A percentile compares a stretch with the other conserved stretches of the same genome.
Conservation (phyloP, 2,113 vertebrate genomes). For the Pardalotus punctatus region DNA sequence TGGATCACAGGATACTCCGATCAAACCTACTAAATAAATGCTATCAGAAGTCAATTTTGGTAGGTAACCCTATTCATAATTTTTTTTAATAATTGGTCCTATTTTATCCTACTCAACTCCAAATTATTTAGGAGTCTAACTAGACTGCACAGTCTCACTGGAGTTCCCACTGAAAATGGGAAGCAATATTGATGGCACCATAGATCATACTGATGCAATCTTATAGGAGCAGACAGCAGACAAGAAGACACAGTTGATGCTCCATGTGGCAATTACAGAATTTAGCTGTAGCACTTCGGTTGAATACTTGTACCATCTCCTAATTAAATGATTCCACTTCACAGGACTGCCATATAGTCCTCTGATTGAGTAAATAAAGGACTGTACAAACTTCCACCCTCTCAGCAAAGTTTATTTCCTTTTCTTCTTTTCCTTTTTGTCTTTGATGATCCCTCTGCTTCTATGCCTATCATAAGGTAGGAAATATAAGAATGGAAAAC, state of each 20-base stretch:
- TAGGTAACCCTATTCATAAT: not conserved
- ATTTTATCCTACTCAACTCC: not conserved
- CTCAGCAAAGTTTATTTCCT: not conserved
- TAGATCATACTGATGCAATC: not conserved
- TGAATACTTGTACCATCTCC: slow-evolving; percentile 48
- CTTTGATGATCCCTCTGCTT: not conserved
- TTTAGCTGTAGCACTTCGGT: slow-evolving; percentile 30
- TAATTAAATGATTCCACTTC: slow-evolving; percentile 63
- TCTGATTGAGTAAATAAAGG: slow-evolving; percentile 39
- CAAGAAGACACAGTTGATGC: slow-evolving; percentile 38
- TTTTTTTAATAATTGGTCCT: not conserved
- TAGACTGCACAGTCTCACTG: not conserved
- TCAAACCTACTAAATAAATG: not conserved
- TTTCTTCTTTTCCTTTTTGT: not conserved
- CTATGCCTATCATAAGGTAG: not conserved
- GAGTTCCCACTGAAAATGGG: not conserved
- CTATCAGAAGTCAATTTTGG: not conserved
- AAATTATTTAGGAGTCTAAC: not conserved
- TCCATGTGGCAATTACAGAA: slow-evolving; percentile 58
- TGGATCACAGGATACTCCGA: not conserved
- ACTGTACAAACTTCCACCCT: not conserved
- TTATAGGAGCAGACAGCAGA: slow-evolving; percentile 43
- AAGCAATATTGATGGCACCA: slow-evolving; percentile 10
- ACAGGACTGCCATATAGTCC: not conserved
- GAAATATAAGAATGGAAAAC: not conserved